Base-by-base conservation (phyloP, 2,888 invertebrate species). In the Smittia sp. region DNA sequence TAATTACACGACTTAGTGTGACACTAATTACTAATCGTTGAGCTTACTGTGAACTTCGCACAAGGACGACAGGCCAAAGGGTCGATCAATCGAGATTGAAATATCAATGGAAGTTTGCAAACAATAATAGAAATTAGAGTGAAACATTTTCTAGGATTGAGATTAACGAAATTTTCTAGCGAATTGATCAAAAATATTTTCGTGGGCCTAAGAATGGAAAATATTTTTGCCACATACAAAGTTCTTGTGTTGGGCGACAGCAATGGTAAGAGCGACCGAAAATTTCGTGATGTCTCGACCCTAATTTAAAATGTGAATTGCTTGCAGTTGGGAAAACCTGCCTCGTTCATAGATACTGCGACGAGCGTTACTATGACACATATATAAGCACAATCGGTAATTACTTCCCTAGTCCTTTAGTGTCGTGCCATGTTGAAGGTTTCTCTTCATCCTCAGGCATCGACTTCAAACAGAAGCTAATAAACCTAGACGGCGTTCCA, bases 371-470 rank as follows among this genome's bases (percentile, higher is more conserved):
- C 83, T 93, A 93, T 84, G 93, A 94, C 81, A 92, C 93, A 77
- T 93, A 93, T 83, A 93, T 93, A 84, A 93, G 93, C 66, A 93
- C 93, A 76, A 93, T 94, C 84, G 93, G 93, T 93, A 82, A 89
- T 89, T 84, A 6, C n/a, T n/a, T n/a, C n/a, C n/a, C n/a, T n/a
- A n/a, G n/a, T n/a, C n/a, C n/a, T n/a, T n/a, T n/a, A n/a, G n/a
- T n/a, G n/a, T n/a, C n/a, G 18, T n/a, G 18, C 54, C 54, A 54
- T 54, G 7, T 6, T n/a, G 15, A 54, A 46, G 2, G 7, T 46
- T n/a, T 24, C 1, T 11, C 39, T 66, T 66, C 20, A 1, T 38
- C 20, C 6, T n/a, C 6, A 93, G 93, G 93, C 77, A 92, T 93
- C 81, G 93, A 93, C 83, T 93, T 93, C 83, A 93, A 93, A 83